Evolutionary conservation across 2,113 vertebrate species (phyloP).

Genomic region (zebrafish (Danio rerio)): GRCz12tu NC_133200.1:10844501-10845000

Average conservation of each 20-base stretch:
- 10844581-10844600: not conserved
- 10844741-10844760: constrained; percentile 40
- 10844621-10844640: constrained; percentile 14
- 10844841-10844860: constrained; percentile 49
- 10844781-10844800: constrained; percentile 25
- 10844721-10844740: constrained; percentile 18
- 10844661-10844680: not conserved
- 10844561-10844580: not conserved
- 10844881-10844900: constrained; percentile 44
- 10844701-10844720: constrained; percentile 21
- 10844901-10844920: constrained; percentile 42
- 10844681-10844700: constrained; percentile 26
- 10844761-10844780: constrained; percentile 46
- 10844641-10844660: constrained; percentile 43
- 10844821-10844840: constrained; percentile 48
- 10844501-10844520: no score
- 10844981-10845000: constrained; percentile 43
- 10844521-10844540: no score
- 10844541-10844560: no score
- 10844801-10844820: constrained; percentile 6
- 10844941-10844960: constrained; percentile 31
- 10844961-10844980: constrained; percentile 39
- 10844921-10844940: constrained; percentile 25
- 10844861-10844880: constrained; percentile 24
- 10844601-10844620: not conserved